These are phyloP conservation scores for Colostygia pectinataria DNA, from an alignment of 2,888 invertebrate species.

Conservation along the genomic window DNA sequence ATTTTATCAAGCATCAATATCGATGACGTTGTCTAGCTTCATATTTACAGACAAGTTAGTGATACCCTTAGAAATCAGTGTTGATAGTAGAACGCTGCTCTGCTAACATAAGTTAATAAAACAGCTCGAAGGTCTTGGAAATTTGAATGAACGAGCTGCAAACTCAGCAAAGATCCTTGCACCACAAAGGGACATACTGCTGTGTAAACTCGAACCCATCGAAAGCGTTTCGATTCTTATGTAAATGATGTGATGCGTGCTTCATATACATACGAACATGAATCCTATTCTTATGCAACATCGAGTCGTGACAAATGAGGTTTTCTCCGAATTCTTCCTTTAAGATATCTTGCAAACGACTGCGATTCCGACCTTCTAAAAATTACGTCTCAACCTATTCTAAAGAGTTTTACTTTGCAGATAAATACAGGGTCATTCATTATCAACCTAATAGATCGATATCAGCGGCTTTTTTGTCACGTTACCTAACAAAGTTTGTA, in stretches of 20 bases:
- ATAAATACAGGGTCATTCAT: too few relatives aligned
- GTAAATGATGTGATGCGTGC: slow-evolving; percentile 64
- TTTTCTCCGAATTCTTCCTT: background rate
- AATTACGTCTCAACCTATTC: too few relatives aligned
- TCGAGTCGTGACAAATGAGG: background rate
- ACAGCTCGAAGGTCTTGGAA: slow-evolving; percentile 35
- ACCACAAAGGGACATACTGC: slow-evolving; percentile 52
- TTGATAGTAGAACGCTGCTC: slow-evolving; percentile 1
- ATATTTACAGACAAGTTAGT: too few relatives aligned
- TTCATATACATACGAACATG: slow-evolving; percentile 49
- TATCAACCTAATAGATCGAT: too few relatives aligned
- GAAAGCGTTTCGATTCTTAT: slow-evolving; percentile 67
- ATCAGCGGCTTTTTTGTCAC: too few relatives aligned
- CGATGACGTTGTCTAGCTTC: too few relatives aligned
- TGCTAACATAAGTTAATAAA: slow-evolving; percentile 40
- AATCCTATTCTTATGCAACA: slow-evolving; percentile 3
- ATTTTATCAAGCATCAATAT: too few relatives aligned
- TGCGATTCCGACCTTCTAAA: too few relatives aligned
- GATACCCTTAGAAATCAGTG: background rate
- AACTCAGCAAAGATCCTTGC: slow-evolving; percentile 46
- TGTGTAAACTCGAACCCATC: slow-evolving; percentile 68
- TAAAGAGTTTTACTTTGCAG: too few relatives aligned
- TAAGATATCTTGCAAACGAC: too few relatives aligned
- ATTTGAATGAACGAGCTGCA: slow-evolving; percentile 44
- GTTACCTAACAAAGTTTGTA: too few relatives aligned